Evolutionary conservation across 2,797 vertebrate genomes (phyloP).

Genomic region (Intellagama lesueurii): DNA sequence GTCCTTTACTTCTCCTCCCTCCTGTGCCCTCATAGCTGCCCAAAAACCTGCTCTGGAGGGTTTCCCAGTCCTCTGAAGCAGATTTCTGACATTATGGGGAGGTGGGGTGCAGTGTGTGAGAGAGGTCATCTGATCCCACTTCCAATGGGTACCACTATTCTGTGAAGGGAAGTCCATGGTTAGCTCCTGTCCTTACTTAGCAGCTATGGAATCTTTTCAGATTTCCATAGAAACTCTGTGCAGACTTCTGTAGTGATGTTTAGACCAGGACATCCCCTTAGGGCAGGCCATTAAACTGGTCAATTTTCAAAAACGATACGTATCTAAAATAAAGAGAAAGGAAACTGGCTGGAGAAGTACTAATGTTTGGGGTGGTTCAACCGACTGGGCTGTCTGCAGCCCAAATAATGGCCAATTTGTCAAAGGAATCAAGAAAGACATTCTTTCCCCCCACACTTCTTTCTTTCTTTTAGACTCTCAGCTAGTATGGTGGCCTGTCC

Average conservation of each 20-base stretch:
- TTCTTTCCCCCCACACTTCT: background rate
- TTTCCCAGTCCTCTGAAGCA: too few species aligned
- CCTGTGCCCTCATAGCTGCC: too few species aligned
- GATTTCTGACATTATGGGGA: too few species aligned
- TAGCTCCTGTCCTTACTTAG: too few species aligned
- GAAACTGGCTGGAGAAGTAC: constrained; percentile 39
- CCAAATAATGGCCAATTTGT: constrained; percentile 69
- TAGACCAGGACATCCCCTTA: background rate
- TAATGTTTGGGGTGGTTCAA: constrained; percentile 60
- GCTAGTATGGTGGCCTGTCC: constrained; percentile 68
- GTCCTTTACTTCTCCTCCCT: too few species aligned
- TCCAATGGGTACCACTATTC: too few species aligned
- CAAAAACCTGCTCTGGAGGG: too few species aligned
- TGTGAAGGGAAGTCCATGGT: too few species aligned
- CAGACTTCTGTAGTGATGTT: background rate
- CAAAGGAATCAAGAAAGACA: constrained; percentile 65
- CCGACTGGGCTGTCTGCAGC: constrained; percentile 59
- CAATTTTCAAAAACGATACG: too few species aligned
- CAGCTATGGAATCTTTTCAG: background rate
- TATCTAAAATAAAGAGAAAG: background rate
- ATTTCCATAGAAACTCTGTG: background rate
- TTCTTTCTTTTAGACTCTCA: constrained; percentile 43
- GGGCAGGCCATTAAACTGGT: background rate
- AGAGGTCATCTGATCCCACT: too few species aligned
- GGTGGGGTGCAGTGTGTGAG: too few species aligned